Base-by-base conservation (phyloP, 2,113 vertebrate genomes). In the Antigone vipio region DNA sequence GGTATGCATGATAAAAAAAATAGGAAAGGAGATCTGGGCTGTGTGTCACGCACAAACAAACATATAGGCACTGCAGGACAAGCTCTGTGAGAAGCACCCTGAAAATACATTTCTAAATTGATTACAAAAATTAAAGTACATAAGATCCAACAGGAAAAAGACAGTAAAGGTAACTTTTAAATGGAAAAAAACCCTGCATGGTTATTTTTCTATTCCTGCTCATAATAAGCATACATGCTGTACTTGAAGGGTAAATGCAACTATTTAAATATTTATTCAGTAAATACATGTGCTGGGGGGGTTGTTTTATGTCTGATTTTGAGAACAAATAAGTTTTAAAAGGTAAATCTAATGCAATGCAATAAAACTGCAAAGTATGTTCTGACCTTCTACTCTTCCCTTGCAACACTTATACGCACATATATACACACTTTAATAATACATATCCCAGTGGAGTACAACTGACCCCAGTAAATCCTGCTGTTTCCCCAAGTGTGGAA, bases 381-480 rank as follows among this genome's bases (percentile, higher is more conserved):
- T 95, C 83, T 96, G 96, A 97, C 96, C 96, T 92, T 92, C 85
- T 52, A 66, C 82, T 97, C 82, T 76, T 82, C 68, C 55, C 71
- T 78, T 78, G 44, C 59, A 92, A 92, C 88, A 92, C 81, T 75
- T 97, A 82, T 9, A 85, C 0, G 1, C 83, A 90, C 93, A 95
- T 74, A 94, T 66, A 95, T 60, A 85, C 47, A 87, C 86, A 88
- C 85, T 97, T 97, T 96, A 97, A 97, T 97, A 97, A 97, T 97
- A 94, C 90, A 96, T 94, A 89, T 92, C 97, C 96, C 93, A 89
- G 69, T 14, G 85, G 96, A 95, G 45, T 87, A 94, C 80, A 80
- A 89, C 64, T 94, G 95, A 97, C 94, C 95, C 91, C 92, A 95
- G 92, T 96, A 97, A 95, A 97, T 94, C 92, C 91, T 96, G 86